phyloP scores from a whole-genome alignment of 2,888 invertebrate genomes.

The Chrysolina oricalcia region DNA sequence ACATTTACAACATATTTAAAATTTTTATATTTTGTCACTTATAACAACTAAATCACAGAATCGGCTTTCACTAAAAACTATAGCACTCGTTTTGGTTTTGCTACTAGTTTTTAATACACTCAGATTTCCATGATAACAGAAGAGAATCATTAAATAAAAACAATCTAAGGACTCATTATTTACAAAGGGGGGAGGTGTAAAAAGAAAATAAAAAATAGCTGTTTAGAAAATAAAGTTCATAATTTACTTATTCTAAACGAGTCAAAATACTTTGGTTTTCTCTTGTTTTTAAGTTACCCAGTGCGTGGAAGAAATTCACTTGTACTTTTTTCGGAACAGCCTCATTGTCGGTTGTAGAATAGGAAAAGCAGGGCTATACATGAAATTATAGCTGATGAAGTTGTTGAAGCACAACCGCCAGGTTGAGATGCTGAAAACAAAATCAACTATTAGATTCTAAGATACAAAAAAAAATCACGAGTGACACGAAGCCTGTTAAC shows the following conservation, averaged over 20 bases:
- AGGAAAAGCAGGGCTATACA: constrained; percentile 58
- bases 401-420: constrained; percentile 42
- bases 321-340: constrained; percentile 42
- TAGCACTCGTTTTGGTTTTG: constrained; percentile 30
- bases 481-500: no score
- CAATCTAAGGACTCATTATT: constrained; percentile 48
- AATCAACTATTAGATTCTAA: constrained; percentile 3
- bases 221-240: constrained; percentile 44
- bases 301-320: constrained; percentile 62
- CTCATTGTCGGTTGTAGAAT: constrained; percentile 55
- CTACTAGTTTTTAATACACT: constrained; percentile 43
- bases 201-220: constrained; percentile 42
- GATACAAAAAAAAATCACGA: no score
- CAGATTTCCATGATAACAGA: constrained; percentile 47
- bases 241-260: constrained; percentile 54
- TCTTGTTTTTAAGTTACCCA: constrained; percentile 64
- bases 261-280: constrained; percentile 64
- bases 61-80: constrained; percentile 46
- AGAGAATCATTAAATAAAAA: constrained; percentile 47
- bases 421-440: constrained; percentile 54
- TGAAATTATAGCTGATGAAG: constrained; percentile 55
- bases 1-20: constrained; percentile 40
- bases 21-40: constrained; percentile 18
- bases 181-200: constrained; percentile 47
- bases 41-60: constrained; percentile 53